phyloP scores from a whole-genome alignment of 1,140 invertebrate genomes.

The Hylaeus anthracinus region DNA sequence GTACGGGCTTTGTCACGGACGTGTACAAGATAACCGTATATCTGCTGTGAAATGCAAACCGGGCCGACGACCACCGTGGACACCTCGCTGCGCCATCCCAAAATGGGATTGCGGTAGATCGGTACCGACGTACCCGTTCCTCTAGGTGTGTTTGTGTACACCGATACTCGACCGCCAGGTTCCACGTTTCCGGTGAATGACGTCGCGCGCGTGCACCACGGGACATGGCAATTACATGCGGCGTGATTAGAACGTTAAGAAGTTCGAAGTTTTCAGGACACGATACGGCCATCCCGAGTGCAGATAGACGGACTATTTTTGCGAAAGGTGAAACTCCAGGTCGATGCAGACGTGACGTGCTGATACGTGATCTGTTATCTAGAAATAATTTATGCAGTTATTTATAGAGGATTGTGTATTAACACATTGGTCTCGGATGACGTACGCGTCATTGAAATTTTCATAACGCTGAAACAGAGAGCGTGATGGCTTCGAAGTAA shows the following conservation, averaged over 20 bases:
- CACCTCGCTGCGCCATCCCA: conserved; percentile 52
- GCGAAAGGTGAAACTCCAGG: not conserved
- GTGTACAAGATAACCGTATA: conserved; percentile 76
- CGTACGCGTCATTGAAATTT: no score
- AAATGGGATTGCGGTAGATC: conserved; percentile 63
- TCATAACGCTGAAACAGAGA: no score
- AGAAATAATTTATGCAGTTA: no score
- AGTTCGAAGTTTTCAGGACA: conserved; percentile 12
- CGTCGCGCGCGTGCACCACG: not conserved
- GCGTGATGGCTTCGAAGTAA: no score
- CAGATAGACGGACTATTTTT: not conserved
- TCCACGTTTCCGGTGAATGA: conserved; percentile 20
- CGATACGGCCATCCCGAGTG: not conserved
- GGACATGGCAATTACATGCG: conserved; percentile 35
- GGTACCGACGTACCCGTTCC: conserved; percentile 31
- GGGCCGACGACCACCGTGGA: conserved; percentile 64
- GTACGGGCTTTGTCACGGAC: conserved; percentile 73
- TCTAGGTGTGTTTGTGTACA: conserved; percentile 1
- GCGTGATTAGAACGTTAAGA: conserved; percentile 46
- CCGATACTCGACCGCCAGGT: conserved; percentile 36
- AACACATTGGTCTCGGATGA: no score
- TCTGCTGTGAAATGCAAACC: conserved; percentile 76
- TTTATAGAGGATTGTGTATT: no score
- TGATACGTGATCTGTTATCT: no score
- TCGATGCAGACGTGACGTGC: no score